Evolutionary conservation across 2,113 vertebrate genomes (phyloP).

Genomic region (Heterotis niloticus): DNA sequence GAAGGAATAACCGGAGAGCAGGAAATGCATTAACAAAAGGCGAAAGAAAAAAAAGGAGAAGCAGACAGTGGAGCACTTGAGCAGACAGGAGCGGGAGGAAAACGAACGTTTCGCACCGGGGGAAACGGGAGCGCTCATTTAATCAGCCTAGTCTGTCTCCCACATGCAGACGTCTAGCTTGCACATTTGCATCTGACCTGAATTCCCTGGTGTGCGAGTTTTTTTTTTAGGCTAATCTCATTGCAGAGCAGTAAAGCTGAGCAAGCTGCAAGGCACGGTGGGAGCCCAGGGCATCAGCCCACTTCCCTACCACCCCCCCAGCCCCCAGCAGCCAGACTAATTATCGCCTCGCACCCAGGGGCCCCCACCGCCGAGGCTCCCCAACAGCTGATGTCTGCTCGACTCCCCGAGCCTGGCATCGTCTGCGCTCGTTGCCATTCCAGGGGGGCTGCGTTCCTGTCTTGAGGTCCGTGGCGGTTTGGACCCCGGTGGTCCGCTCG

Average conservation of each 20-base stretch:
- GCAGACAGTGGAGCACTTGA: conserved; percentile 38
- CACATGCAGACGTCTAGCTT: conserved; percentile 68
- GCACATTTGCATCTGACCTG: conserved; percentile 72
- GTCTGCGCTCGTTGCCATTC: conserved; percentile 35
- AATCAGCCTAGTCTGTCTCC: conserved; percentile 54
- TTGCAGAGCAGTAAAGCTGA: conserved; percentile 58
- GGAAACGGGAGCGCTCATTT: conserved; percentile 41
- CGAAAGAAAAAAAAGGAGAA: conserved; percentile 33
- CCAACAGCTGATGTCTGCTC: conserved; percentile 18
- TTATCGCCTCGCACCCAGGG: conserved; percentile 27
- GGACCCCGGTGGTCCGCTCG: conserved; percentile 44
- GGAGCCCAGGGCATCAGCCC: not conserved
- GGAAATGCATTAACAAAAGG: conserved; percentile 18
- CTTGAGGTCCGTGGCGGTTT: not conserved
- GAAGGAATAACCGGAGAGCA: not conserved
- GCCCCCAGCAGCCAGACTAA: conserved; percentile 33
- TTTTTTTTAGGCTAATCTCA: conserved; percentile 63
- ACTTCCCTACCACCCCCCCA: conserved; percentile 41
- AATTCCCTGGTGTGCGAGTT: conserved; percentile 61
- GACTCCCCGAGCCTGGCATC: conserved; percentile 18
- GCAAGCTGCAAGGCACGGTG: conserved; percentile 20
- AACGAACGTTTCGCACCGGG: conserved; percentile 56
- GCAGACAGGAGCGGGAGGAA: conserved; percentile 47
- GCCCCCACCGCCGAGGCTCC: not conserved
- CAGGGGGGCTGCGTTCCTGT: conserved; percentile 37